Evolutionary conservation across 2,888 invertebrate genomes (phyloP).

Genomic region (Danaus chrysippus): DNA sequence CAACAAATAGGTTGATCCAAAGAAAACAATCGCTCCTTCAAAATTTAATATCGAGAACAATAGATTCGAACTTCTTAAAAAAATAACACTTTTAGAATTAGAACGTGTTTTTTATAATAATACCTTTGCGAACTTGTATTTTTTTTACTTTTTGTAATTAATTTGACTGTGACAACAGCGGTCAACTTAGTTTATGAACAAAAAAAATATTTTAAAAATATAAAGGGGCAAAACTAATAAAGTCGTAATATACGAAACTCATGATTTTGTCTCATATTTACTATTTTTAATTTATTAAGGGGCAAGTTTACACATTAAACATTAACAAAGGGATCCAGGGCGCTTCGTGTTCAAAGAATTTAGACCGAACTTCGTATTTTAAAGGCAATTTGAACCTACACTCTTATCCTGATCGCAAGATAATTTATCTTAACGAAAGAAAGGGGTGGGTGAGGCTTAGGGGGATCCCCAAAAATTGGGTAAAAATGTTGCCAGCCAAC

Average conservation of each 20-base stretch:
- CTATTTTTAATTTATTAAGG: constrained; percentile 21
- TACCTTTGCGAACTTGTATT: neutral
- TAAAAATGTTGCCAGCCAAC: constrained; percentile 79
- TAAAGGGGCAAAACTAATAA: too few species aligned
- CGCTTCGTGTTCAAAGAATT: constrained; percentile 54
- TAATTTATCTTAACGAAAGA: constrained; percentile 80
- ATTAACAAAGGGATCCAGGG: constrained; percentile 39
- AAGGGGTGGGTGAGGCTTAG: constrained; percentile 67
- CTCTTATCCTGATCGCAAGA: constrained; percentile 78
- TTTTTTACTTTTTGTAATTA: too few species aligned
- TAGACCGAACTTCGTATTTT: constrained; percentile 73
- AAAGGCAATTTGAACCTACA: constrained; percentile 79
- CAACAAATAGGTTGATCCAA: constrained; percentile 35
- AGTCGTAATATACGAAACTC: too few species aligned
- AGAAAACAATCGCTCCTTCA: constrained; percentile 28
- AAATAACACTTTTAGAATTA: constrained; percentile 2
- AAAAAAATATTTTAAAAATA: too few species aligned
- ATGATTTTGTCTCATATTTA: constrained; percentile 1
- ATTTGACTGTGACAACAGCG: too few species aligned
- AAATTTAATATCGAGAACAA: constrained; percentile 30
- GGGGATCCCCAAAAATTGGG: constrained; percentile 74
- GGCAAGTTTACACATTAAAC: constrained; percentile 31
- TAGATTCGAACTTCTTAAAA: constrained; percentile 3
- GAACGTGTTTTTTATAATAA: neutral
- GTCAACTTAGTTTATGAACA: too few species aligned